Conservation (phyloP, 1,140 invertebrate genomes). For the Zaprionus lachaisei region DNA sequence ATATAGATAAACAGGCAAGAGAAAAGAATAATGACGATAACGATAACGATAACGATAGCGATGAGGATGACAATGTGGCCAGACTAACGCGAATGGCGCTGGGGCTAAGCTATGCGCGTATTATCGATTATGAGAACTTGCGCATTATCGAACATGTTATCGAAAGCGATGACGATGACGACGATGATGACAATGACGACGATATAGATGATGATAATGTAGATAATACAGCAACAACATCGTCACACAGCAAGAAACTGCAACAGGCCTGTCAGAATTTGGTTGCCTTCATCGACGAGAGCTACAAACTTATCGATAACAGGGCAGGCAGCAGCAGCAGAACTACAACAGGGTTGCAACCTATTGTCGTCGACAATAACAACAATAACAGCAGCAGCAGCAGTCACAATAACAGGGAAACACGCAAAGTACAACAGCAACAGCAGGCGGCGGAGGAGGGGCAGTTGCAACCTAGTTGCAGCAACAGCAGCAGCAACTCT, state of each 20-base stretch:
- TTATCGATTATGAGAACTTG: conserved; percentile 79
- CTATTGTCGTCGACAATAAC: conserved; percentile 9
- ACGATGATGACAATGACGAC: conserved; percentile 1
- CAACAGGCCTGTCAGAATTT: conserved; percentile 65
- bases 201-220: conserved; percentile 6
- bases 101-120: conserved; percentile 71
- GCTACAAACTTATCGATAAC: conserved; percentile 71
- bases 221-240: not conserved
- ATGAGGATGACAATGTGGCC: conserved; percentile 50
- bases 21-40: not conserved
- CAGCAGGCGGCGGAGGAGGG: conserved; percentile 24
- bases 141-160: conserved; percentile 81
- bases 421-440: conserved; percentile 32
- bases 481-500: conserved; percentile 7
- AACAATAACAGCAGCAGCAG: not conserved
- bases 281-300: conserved; percentile 76
- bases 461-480: conserved; percentile 11
- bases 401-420: conserved; percentile 39
- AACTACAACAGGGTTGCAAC: not conserved
- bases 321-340: not conserved
- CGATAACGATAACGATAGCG: not conserved
- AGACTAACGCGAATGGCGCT: conserved; percentile 50
- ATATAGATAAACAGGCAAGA: not conserved
- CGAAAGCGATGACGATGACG: conserved; percentile 68
- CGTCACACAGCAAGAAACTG: conserved; percentile 9